Base-by-base conservation (phyloP, 1,140 invertebrate species). In the Plectrocnemia conspersa region DNA sequence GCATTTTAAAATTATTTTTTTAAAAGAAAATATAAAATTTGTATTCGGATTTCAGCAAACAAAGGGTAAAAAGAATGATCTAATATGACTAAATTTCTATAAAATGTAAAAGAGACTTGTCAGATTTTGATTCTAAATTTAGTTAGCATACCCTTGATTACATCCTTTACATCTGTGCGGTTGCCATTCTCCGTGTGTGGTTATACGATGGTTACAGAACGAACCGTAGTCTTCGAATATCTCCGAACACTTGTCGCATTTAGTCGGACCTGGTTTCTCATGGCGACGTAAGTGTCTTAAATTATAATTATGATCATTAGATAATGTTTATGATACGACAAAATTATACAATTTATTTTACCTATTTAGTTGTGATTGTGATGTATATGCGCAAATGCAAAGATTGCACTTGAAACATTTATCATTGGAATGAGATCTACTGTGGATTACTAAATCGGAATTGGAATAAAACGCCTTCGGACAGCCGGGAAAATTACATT, bases 201-300 rank as follows among this genome's bases (percentile, higher is more conserved):
- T 40, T 38, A 59, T 56, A n/a, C 57, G 57, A 36, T 62, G 61
- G 45, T 62, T 62, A 36, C 61, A 62, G 49, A 59, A 62, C 32
- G 58, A 58, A 0, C 57, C 48, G 22, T 62, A 62, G 45, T 62
- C 57, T 15, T 33, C 36, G 35, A 62, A 62, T 11, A 42, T 56
- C 19, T 58, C 57, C 10, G 57, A 59, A 36, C 61, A 62, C 42
- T 62, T 62, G 32, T 62, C 61, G 25, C 61, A 62, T 42, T 62
- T 62, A 44, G 59, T 62, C 4, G 55, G 24, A 6, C 61, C 52
- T 9, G 52, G 48, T 40, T 62, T 59, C 41, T 59, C 47, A 50
- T 62, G 61, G 33, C 58, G 57, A 1, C 54, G 42, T 18, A 62
- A 49, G 27, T 62, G 61, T 27, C 61, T 58, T 13, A 10, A 40